Evolutionary conservation across 2,888 invertebrate species (phyloP), one percentile per base, ranked within the genome.

Genomic region (Torymus auratus): DNA sequence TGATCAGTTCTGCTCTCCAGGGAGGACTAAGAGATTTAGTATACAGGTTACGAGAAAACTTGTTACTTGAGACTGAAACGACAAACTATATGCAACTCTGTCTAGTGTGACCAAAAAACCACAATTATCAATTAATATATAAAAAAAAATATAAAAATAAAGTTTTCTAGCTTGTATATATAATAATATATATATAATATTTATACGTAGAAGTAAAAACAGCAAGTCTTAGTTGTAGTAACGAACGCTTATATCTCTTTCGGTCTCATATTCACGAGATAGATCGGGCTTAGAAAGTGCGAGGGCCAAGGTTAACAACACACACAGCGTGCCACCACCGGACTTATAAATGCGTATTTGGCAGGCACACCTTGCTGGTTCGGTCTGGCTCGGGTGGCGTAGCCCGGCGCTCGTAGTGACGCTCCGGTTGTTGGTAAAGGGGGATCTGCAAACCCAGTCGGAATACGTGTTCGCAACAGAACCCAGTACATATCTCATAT

Each of bases 391-490:
- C 89, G 89, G 90, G 90, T 89, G 90, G 90, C 88, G 91, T 90
- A 86, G 91, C 90, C 89, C 90, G 89, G 86, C 91, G 90, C 91
- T 91, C 91, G 90, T 91, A 91, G 90, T 91, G 92, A 89, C 92
- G 92, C 91, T 92, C 92, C 90, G 92, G 92, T 91, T 93, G 93
- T 92, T 93, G 93, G 92, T 93, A 93, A 92, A 93, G 92, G 91
- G 93, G 93, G 91, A 93, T 93, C 93, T 93, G 92, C 91, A 90
- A 90, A 90, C 88, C 90, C 90, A 90, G 88, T 90, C 88, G 88
- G 87, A 89, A 90, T 80, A 71, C 87, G 89, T 89, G 90, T 90
- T 89, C 90, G 89, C 89, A 90, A 88, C 41, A 41, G 89, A 60
- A 75, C 91, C 92, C 91, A 91, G 79, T 87, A 86, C 83, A 79